phyloP scores from a whole-genome alignment of 2,888 invertebrate genomes.

The Troilus luridus region DNA sequence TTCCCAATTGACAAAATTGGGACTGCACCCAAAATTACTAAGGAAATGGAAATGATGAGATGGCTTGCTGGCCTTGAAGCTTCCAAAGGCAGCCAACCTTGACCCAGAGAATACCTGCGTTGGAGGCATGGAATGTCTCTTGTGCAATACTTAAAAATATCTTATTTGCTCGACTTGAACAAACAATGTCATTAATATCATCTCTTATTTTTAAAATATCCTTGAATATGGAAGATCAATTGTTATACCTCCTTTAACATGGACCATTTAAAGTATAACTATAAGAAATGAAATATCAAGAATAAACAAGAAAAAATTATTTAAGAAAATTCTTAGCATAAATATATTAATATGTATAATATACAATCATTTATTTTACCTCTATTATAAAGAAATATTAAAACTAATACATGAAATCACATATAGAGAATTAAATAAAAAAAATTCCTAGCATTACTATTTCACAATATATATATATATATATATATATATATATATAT shows the following conservation, averaged over 20 bases:
- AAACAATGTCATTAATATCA: not conserved
- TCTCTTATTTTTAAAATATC: not conserved
- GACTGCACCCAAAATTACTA: not conserved
- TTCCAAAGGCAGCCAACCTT: not conserved
- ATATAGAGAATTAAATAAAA: too few relatives aligned
- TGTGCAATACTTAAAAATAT: constrained; percentile 15
- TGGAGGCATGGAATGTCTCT: not conserved
- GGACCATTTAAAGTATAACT: too few relatives aligned
- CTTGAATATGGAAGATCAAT: not conserved
- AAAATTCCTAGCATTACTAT: too few relatives aligned
- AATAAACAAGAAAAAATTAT: too few relatives aligned
- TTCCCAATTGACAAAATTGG: not conserved
- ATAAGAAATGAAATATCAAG: too few relatives aligned
- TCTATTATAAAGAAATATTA: not conserved
- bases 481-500: too few relatives aligned
- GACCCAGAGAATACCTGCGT: not conserved
- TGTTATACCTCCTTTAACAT: too few relatives aligned
- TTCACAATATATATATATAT: too few relatives aligned
- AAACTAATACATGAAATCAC: too few relatives aligned
- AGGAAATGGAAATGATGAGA: not conserved
- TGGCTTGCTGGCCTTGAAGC: not conserved
- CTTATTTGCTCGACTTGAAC: not conserved
- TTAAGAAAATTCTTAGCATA: too few relatives aligned
- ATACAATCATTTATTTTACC: not conserved
- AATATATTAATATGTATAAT: too few relatives aligned